Conservation (phyloP, 2,113 vertebrate genomes). For the Scalopus aquaticus region DNA sequence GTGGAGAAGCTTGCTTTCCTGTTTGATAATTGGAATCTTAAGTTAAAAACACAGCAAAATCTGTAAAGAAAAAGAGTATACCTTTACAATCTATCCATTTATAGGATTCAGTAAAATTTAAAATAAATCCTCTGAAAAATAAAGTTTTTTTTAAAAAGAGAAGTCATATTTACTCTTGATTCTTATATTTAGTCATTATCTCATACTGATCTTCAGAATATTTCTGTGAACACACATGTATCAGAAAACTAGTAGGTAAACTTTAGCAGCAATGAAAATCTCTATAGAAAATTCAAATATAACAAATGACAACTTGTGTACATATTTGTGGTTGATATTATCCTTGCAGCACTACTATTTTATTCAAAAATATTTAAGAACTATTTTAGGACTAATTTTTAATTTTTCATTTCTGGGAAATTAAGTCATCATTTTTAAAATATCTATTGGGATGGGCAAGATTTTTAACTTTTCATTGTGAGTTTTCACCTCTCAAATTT, state of each 20-base stretch:
- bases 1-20: not conserved
- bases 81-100: not conserved
- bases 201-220: not conserved
- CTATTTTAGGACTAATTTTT: not conserved
- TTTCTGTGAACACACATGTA: not conserved
- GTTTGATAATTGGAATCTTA: not conserved
- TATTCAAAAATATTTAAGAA: not conserved
- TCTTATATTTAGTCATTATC: not conserved
- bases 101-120: not conserved
- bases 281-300: not conserved
- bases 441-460: not conserved
- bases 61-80: too few relatives aligned
- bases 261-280: not conserved
- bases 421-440: not conserved
- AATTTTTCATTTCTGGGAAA: not conserved
- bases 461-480: not conserved
- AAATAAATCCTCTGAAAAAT: constrained; percentile 20
- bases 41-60: not conserved
- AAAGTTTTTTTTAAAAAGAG: not conserved
- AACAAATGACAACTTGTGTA: not conserved
- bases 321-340: not conserved
- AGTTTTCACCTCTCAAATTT: not conserved
- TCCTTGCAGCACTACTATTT: not conserved
- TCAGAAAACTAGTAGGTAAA: not conserved
- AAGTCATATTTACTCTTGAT: not conserved